Conservation (phyloP, 2,888 invertebrate genomes). For the Drosophila kuntzei region DNA sequence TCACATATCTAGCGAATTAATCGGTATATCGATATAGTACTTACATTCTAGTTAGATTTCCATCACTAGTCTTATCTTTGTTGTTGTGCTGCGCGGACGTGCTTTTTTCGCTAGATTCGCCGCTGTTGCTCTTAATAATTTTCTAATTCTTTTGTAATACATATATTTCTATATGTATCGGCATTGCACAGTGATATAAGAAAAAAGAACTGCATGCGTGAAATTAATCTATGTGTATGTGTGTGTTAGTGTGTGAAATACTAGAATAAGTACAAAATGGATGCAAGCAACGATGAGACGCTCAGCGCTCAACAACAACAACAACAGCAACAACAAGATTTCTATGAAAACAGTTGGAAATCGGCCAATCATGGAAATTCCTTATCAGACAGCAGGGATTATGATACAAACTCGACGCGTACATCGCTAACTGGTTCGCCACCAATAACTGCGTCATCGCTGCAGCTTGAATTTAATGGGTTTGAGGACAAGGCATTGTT, state of each 20-base stretch:
- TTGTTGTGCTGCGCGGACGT: conserved; percentile 59
- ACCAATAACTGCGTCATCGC: conserved; percentile 58
- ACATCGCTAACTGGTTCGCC: conserved; percentile 71
- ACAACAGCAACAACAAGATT: conserved; percentile 45
- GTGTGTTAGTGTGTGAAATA: conserved; percentile 50
- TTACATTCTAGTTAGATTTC: no score
- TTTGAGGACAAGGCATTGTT: conserved; percentile 65
- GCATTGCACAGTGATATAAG: conserved; percentile 64
- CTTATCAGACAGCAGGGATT: conserved; percentile 78
- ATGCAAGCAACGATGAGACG: conserved; percentile 54
- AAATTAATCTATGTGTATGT: conserved; percentile 32
- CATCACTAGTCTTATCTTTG: conserved; percentile 61
- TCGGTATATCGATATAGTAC: conserved; percentile 32
- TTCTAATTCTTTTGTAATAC: conserved; percentile 66
- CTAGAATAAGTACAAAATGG: conserved; percentile 65
- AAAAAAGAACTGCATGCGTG: conserved; percentile 63
- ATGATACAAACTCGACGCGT: conserved; percentile 75
- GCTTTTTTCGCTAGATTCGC: conserved; percentile 40
- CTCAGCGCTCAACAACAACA: conserved; percentile 41
- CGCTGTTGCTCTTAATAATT: conserved; percentile 49
- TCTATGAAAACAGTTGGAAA: conserved; percentile 61
- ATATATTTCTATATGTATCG: conserved; percentile 51
- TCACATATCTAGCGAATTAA: background rate
- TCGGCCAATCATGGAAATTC: conserved; percentile 65
- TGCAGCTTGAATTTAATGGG: conserved; percentile 56